These are phyloP conservation scores for Limanda limanda DNA, from an alignment of 2,113 vertebrate genomes.

Conservation along the genomic window DNA sequence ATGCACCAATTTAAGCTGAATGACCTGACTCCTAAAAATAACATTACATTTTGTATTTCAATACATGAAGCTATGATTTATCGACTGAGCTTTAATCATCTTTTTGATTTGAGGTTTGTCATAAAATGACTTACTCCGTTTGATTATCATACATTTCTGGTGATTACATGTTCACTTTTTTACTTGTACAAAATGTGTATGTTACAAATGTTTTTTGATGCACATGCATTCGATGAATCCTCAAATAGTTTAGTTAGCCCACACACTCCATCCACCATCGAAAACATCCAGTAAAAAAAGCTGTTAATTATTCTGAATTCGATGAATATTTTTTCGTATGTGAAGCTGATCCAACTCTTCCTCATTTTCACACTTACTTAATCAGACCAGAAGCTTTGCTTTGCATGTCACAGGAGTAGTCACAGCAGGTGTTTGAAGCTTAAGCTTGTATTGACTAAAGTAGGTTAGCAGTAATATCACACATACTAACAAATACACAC, in stretches of 20 bases:
- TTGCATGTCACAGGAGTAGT: slow-evolving; percentile 60
- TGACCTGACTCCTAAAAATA: too few species aligned
- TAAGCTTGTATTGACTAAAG: slow-evolving; percentile 68
- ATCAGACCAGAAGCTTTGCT: slow-evolving; percentile 67
- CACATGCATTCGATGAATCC: neutral
- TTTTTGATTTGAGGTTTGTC: too few species aligned
- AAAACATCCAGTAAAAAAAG: slow-evolving; percentile 16
- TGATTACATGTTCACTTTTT: too few species aligned
- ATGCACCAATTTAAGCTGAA: too few species aligned
- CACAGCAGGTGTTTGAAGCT: slow-evolving; percentile 68
- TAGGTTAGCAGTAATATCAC: slow-evolving; percentile 73
- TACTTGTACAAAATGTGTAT: too few species aligned
- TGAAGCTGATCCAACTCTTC: slow-evolving; percentile 53
- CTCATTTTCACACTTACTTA: slow-evolving; percentile 59
- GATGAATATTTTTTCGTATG: slow-evolving; percentile 16
- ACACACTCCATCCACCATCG: neutral
- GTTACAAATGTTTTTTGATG: slow-evolving; percentile 1
- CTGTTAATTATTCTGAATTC: slow-evolving; percentile 45
- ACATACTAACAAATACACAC: slow-evolving; percentile 52
- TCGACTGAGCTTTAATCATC: too few species aligned
- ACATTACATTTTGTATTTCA: too few species aligned
- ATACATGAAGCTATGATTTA: too few species aligned
- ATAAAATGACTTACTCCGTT: too few species aligned
- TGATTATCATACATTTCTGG: too few species aligned
- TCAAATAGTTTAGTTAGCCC: slow-evolving; percentile 15